Percentiles rank a stretch among this genome's conserved stretches.
phyloP scores from a whole-genome alignment of 2,888 invertebrate species.

The Galeopsomyia nigrocyanea region DNA sequence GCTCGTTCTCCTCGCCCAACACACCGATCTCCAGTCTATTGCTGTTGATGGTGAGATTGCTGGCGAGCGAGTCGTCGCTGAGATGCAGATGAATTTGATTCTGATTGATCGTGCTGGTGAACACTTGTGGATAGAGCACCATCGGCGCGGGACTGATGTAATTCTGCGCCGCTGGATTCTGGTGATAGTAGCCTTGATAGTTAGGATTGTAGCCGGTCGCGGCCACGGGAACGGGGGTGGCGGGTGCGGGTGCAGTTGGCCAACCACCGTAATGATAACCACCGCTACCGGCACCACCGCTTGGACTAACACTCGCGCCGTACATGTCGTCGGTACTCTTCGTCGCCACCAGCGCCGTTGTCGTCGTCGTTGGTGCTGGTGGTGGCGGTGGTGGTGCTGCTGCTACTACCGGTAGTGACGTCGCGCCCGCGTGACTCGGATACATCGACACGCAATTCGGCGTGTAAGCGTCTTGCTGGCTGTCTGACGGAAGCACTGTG shows the following conservation, averaged over 20 bases:
- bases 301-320: slow-evolving; percentile 39
- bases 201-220: slow-evolving; percentile 69
- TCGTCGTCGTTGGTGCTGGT: slow-evolving; percentile 58
- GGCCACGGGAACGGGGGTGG: slow-evolving; percentile 65
- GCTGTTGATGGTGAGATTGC: slow-evolving; percentile 69
- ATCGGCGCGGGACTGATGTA: slow-evolving; percentile 79
- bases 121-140: slow-evolving; percentile 83
- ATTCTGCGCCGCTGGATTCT: slow-evolving; percentile 71
- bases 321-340: slow-evolving; percentile 35
- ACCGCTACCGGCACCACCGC: slow-evolving; percentile 55
- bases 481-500: slow-evolving; percentile 63
- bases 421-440: slow-evolving; percentile 55
- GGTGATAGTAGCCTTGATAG: slow-evolving; percentile 79
- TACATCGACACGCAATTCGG: slow-evolving; percentile 66
- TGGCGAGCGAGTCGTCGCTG: slow-evolving; percentile 66
- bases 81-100: slow-evolving; percentile 87
- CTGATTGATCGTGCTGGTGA: slow-evolving; percentile 84
- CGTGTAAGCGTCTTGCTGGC: slow-evolving; percentile 64
- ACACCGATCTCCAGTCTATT: slow-evolving; percentile 71
- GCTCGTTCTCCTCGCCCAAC: slow-evolving; percentile 72
- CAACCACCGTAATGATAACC: slow-evolving; percentile 66
- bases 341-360: slow-evolving; percentile 52
- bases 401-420: slow-evolving; percentile 46
- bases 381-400: slow-evolving; percentile 47
- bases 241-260: slow-evolving; percentile 68